Percentiles rank a stretch among this genome's conserved stretches.
phyloP scores from a whole-genome alignment of 2,888 invertebrate species.

The Biston betularia region DNA sequence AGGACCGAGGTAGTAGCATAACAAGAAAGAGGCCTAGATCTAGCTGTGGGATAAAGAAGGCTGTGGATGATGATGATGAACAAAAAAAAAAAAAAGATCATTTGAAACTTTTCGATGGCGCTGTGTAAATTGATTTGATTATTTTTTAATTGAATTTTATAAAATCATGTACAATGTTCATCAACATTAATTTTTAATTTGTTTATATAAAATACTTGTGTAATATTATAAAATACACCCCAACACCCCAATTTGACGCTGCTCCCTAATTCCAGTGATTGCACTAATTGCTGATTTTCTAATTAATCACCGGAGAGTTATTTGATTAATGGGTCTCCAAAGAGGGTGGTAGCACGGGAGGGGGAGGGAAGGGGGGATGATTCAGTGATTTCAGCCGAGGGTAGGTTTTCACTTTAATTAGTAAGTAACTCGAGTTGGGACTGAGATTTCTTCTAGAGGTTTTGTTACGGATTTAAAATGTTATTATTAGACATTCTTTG shows the following conservation, averaged over 20 bases:
- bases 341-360: conserved; percentile 42
- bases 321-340: conserved; percentile 82
- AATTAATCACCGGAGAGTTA: conserved; percentile 81
- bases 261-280: conserved; percentile 68
- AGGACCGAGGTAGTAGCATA: too few relatives aligned
- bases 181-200: neutral
- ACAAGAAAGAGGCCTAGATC: too few relatives aligned
- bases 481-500: conserved; percentile 42
- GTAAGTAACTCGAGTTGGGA: conserved; percentile 64
- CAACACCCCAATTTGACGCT: conserved; percentile 6
- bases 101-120: too few relatives aligned
- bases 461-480: conserved; percentile 46
- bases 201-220: neutral
- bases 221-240: neutral
- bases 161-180: too few relatives aligned
- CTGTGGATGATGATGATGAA: too few relatives aligned
- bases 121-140: too few relatives aligned
- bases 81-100: too few relatives aligned
- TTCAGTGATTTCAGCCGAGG: conserved; percentile 67
- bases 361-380: conserved; percentile 56
- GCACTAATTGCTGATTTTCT: conserved; percentile 81
- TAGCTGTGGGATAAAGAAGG: too few relatives aligned
- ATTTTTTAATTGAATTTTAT: too few relatives aligned
- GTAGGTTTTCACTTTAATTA: conserved; percentile 72
- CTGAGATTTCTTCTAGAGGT: conserved; percentile 37